These are phyloP conservation scores for Apodemus agrarius DNA, from an alignment of 2,797 vertebrate species.

Conservation along the genomic window DNA sequence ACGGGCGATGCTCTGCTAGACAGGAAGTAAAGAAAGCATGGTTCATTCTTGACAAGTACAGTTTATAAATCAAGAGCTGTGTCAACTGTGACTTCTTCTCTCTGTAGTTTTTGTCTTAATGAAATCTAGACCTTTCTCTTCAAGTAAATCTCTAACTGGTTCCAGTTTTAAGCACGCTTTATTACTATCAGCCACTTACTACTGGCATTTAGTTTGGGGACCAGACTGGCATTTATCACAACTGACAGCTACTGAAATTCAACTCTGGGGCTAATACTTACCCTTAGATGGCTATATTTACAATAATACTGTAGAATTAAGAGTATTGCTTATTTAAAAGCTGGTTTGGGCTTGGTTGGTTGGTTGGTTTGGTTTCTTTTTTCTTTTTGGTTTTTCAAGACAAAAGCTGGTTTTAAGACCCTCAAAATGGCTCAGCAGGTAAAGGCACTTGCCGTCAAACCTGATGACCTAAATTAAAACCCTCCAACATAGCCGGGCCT, in stretches of 20 bases:
- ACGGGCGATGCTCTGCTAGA: no score
- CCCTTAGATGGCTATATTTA: slow-evolving; percentile 1
- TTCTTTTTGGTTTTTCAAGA: no score
- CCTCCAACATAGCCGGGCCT: no score
- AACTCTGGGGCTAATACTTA: neutral
- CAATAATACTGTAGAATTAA: slow-evolving; percentile 12
- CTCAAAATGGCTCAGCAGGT: neutral
- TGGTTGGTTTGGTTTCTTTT: no score
- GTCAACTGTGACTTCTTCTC: neutral
- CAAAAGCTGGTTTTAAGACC: neutral
- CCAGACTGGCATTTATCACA: slow-evolving; percentile 13
- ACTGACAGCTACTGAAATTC: slow-evolving; percentile 31
- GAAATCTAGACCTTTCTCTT: slow-evolving; percentile 8
- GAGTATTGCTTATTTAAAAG: slow-evolving; percentile 1
- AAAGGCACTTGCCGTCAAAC: neutral
- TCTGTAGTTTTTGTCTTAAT: neutral
- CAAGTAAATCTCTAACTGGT: slow-evolving; percentile 29
- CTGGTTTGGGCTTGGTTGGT: no score
- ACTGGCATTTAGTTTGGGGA: neutral
- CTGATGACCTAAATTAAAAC: neutral
- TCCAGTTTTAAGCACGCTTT: slow-evolving; percentile 37
- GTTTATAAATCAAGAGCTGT: slow-evolving; percentile 46
- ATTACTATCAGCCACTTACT: neutral
- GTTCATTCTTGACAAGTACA: slow-evolving; percentile 34
- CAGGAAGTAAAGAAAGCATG: slow-evolving; percentile 12